Evolutionary conservation across 2,888 invertebrate genomes (phyloP).

Genomic region (Leucophenga montana): DNA sequence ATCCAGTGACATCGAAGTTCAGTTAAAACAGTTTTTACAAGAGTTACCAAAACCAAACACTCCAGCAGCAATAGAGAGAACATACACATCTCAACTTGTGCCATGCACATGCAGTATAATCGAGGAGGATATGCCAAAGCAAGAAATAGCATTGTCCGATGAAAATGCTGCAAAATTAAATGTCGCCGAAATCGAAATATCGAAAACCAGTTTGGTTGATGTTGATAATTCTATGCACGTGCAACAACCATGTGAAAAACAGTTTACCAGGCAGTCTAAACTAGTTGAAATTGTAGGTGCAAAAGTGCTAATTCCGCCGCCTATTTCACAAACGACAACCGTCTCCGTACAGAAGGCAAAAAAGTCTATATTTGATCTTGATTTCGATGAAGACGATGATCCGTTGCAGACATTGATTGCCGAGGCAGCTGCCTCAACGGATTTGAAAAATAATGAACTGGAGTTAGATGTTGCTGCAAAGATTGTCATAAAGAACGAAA

Average conservation of each 20-base stretch:
- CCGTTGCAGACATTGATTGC: constrained; percentile 63
- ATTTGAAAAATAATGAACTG: constrained; percentile 7
- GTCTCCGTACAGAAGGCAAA: constrained; percentile 54
- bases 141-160: background rate
- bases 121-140: constrained; percentile 43
- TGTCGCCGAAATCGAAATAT: background rate
- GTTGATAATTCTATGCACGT: constrained; percentile 23
- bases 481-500: background rate
- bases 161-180: constrained; percentile 14
- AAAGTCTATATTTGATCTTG: constrained; percentile 73
- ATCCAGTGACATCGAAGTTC: constrained; percentile 41
- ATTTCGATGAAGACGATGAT: constrained; percentile 72
- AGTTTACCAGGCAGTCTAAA: background rate
- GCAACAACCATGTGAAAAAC: constrained; percentile 19
- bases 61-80: constrained; percentile 37
- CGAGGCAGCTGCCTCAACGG: constrained; percentile 41
- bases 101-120: constrained; percentile 60
- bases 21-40: constrained; percentile 42
- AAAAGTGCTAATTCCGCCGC: constrained; percentile 14
- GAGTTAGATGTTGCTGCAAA: background rate
- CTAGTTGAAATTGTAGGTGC: background rate
- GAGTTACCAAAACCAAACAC: constrained; percentile 33
- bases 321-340: background rate
- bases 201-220: constrained; percentile 13
- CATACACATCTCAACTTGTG: constrained; percentile 49